A percentile compares a stretch with the other conserved stretches of the same genome.
These are phyloP conservation scores for Egretta garzetta DNA, from an alignment of 2,113 vertebrate genomes.

Conservation along the genomic window DNA sequence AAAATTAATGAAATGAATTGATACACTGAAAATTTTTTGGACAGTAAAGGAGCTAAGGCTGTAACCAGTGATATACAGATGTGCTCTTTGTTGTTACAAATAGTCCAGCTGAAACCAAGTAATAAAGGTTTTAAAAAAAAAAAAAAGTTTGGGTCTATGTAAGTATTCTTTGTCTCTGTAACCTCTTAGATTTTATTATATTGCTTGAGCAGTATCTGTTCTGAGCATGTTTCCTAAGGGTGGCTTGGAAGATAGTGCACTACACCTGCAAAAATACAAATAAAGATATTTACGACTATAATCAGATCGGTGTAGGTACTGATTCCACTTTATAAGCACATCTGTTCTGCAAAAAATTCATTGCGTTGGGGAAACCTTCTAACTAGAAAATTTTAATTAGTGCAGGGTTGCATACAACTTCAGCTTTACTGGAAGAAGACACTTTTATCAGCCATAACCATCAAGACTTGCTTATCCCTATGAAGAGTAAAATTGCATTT, in stretches of 20 bases:
- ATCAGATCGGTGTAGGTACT: not conserved
- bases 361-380: not conserved
- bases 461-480: slow-evolving; percentile 30
- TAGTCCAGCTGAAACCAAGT: not conserved
- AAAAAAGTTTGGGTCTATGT: not conserved
- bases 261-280: not conserved
- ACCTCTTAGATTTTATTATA: not conserved
- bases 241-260: not conserved
- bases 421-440: not conserved
- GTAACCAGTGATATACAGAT: not conserved
- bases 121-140: not conserved
- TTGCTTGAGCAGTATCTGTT: not conserved
- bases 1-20: not conserved
- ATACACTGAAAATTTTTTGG: not conserved
- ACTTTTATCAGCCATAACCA: slow-evolving; percentile 31
- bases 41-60: not conserved
- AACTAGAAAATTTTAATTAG: slow-evolving; percentile 28
- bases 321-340: not conserved
- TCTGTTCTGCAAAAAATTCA: not conserved
- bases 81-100: not conserved
- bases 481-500: slow-evolving; percentile 53
- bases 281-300: not conserved
- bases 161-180: not conserved
- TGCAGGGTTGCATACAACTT: not conserved
- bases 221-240: not conserved